A percentile compares a stretch with the other conserved stretches of the same genome.
Evolutionary conservation across 2,888 invertebrate genomes (phyloP).

Genomic region (Himalopsyche kuldschensis): DNA sequence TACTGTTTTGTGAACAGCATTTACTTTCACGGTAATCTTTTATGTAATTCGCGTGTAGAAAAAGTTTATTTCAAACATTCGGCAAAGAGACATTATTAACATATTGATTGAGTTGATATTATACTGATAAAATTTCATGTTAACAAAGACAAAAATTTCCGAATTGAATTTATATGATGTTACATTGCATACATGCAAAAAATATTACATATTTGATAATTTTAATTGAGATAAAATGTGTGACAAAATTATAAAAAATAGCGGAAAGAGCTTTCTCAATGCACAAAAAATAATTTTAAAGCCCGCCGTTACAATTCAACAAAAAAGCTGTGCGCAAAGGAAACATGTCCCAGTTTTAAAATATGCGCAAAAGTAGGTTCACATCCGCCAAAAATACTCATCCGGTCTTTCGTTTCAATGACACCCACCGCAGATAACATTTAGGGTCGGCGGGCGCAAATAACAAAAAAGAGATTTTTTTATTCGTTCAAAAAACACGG

Average conservation of each 20-base stretch:
- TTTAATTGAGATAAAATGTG: neutral
- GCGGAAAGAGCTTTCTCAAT: neutral
- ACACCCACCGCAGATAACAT: constrained; percentile 11
- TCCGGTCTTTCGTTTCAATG: constrained; percentile 10
- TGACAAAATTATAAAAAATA: neutral
- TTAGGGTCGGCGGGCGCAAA: constrained; percentile 11
- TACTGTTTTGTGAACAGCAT: too few relatives aligned
- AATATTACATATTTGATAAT: too few relatives aligned
- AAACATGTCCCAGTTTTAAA: constrained; percentile 20
- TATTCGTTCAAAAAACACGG: constrained; percentile 9
- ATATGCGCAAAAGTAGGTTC: constrained; percentile 8
- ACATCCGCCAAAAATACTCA: constrained; percentile 10
- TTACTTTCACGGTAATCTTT: too few relatives aligned
- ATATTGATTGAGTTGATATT: too few relatives aligned
- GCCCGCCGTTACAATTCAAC: neutral
- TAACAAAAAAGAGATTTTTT: constrained; percentile 12
- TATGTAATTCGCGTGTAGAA: too few relatives aligned
- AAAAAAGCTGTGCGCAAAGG: constrained; percentile 12
- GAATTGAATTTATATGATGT: neutral
- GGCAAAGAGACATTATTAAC: too few relatives aligned
- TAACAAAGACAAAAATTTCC: too few relatives aligned
- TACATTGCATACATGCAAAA: neutral
- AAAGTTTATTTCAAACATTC: too few relatives aligned
- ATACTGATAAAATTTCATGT: too few relatives aligned
- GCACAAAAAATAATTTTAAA: neutral